phyloP scores from a whole-genome alignment of 1,140 invertebrate genomes.

The Microvelia longipes region DNA sequence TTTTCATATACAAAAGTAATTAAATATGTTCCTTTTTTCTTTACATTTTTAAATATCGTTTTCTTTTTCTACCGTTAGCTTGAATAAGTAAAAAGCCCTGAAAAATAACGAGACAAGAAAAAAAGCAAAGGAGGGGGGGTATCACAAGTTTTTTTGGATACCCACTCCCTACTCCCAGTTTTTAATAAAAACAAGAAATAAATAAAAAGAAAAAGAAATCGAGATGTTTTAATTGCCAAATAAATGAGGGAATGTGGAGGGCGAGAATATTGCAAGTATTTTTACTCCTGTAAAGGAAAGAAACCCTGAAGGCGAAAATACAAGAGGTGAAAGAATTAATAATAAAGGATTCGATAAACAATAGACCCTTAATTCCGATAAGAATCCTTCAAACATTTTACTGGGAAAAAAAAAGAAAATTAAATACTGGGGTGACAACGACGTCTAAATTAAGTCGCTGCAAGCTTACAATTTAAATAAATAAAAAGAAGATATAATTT shows the following conservation, averaged over 20 bases:
- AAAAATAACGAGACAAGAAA: too few relatives aligned
- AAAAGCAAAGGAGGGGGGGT: too few relatives aligned
- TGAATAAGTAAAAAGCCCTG: too few relatives aligned
- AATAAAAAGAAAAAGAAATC: conserved; percentile 3
- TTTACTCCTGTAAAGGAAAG: neutral
- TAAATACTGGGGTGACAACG: neutral
- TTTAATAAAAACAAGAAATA: conserved; percentile 6
- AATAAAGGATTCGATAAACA: conserved; percentile 9
- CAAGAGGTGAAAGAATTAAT: neutral
- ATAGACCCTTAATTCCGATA: conserved; percentile 8
- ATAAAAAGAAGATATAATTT: neutral
- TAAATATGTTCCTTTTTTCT: too few relatives aligned
- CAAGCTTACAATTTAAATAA: neutral
- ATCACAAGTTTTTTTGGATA: too few relatives aligned
- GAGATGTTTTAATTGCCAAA: conserved; percentile 7
- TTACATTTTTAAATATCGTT: too few relatives aligned
- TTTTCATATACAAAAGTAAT: too few relatives aligned
- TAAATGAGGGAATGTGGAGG: neutral
- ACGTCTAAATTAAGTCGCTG: neutral
- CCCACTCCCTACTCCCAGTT: neutral
- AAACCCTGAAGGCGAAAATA: neutral
- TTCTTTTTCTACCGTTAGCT: too few relatives aligned
- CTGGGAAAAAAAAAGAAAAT: neutral
- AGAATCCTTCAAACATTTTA: neutral
- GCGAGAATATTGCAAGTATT: conserved; percentile 6